phyloP scores from a whole-genome alignment of 2,797 vertebrate species.

The Neosalanx taihuensis region DNA sequence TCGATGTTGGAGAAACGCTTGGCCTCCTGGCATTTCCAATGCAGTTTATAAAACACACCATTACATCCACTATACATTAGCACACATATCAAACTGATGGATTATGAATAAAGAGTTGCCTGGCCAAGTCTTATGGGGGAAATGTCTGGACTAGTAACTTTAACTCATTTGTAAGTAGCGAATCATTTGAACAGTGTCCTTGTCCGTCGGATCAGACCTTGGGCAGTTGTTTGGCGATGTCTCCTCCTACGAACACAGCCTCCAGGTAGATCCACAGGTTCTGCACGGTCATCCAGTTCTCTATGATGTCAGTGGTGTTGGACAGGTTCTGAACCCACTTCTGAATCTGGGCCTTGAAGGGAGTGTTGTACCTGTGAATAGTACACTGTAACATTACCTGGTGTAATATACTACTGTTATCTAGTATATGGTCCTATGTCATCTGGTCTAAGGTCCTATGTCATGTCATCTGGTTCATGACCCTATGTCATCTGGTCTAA shows the following conservation, averaged over 20 bases:
- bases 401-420: no score
- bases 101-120: no score
- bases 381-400: no score
- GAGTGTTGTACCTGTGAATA: conserved; percentile 84
- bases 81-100: no score
- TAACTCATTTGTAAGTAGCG: no score
- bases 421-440: no score
- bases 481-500: no score
- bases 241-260: conserved; percentile 94
- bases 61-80: background rate
- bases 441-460: no score
- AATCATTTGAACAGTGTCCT: no score
- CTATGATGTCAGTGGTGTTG: conserved; percentile 89
- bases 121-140: no score
- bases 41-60: background rate
- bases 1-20: conserved; percentile 97
- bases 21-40: conserved; percentile 78
- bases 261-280: conserved; percentile 98
- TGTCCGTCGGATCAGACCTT: conserved; percentile 75
- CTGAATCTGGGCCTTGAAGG: conserved; percentile 93
- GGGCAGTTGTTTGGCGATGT: conserved; percentile 96
- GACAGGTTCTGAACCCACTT: conserved; percentile 96
- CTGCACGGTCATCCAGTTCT: conserved; percentile 98
- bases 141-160: no score
- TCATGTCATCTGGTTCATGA: no score